Evolutionary conservation across 2,888 invertebrate genomes (phyloP), one percentile per base, ranked within the genome.

Genomic region (Rhodophaea formosa): DNA sequence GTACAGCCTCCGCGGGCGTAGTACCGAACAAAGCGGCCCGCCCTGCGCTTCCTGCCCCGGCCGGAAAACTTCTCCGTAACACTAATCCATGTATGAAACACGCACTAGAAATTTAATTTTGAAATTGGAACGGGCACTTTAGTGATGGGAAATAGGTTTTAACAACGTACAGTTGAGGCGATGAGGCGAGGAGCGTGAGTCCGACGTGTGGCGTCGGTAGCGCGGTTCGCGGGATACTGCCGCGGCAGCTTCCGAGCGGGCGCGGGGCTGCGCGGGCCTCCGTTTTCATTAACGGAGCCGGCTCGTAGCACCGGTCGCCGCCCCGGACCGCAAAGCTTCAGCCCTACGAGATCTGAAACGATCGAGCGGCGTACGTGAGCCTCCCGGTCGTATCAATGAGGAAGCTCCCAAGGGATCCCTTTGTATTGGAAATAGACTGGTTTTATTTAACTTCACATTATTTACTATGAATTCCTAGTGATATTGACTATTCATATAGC

Each of bases 191-290:
- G 71, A 74, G 71, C 73, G 76, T 71, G 58, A 63, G 60, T 69
- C 65, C 68, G 72, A 79, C 82, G 80, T 84, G 86, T 82, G 68
- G 68, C 63, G 75, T 74, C 83, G 77, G 71, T 74, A 74, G 77
- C 86, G 85, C 89, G 88, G 81, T 75, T 72, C 86, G 90, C 90
- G 88, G 82, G 84, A 82, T 81, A 91, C 90, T 90, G 88, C 35
- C 49, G 71, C 75, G 75, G 74, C 86, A 84, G 84, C 86, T 80
- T 84, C 86, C 84, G 76, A 70, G 60, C 72, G 74, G 75, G 82
- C 77, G 86, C 78, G 87, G 86, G 82, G 86, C 88, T 89, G 88
- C 90, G 90, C 88, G 83, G 74, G 71, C 77, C 80, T 74, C 80
- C 80, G 72, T 82, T 79, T 82, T 76, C 85, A 83, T 85, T 82